Conservation (phyloP, 2,113 vertebrate genomes). For the Sinocyclocheilus rhinocerous region DNA sequence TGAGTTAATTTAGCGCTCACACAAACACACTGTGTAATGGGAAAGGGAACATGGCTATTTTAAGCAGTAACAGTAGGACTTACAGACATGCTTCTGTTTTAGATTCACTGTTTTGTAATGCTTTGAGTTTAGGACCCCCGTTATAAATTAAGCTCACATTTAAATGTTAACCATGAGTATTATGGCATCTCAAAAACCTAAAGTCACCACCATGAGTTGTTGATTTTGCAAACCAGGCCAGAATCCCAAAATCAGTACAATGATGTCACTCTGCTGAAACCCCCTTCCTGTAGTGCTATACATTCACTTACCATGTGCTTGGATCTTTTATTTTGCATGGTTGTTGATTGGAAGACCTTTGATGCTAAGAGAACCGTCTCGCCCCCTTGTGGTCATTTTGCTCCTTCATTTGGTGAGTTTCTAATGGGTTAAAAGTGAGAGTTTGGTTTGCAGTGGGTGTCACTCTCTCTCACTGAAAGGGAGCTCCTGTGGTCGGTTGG, state of each 20-base stretch:
- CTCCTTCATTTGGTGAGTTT: background rate
- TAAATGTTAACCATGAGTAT: constrained; percentile 19
- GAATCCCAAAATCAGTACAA: constrained; percentile 63
- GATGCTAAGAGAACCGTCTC: background rate
- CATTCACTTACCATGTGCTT: constrained; percentile 50
- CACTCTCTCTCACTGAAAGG: constrained; percentile 2
- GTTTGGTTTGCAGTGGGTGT: constrained; percentile 28
- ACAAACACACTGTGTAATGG: background rate
- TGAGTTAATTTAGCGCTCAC: background rate
- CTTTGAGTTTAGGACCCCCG: constrained; percentile 16
- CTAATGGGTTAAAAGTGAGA: constrained; percentile 36
- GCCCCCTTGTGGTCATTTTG: constrained; percentile 30
- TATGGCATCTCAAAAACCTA: constrained; percentile 20
- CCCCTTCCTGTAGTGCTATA: constrained; percentile 17
- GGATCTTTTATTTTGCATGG: constrained; percentile 22
- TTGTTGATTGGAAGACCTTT: constrained; percentile 39
- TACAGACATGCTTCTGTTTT: constrained; percentile 41
- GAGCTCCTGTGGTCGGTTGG: constrained; percentile 4
- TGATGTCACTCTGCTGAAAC: constrained; percentile 14
- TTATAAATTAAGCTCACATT: constrained; percentile 30
- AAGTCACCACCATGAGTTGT: constrained; percentile 14
- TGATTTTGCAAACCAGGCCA: constrained; percentile 31
- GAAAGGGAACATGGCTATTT: constrained; percentile 27
- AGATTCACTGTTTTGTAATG: constrained; percentile 20
- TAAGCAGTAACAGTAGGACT: constrained; percentile 22